These are phyloP conservation scores for Falco naumanni DNA, from an alignment of 2,797 vertebrate genomes.

Conservation along the genomic window DNA sequence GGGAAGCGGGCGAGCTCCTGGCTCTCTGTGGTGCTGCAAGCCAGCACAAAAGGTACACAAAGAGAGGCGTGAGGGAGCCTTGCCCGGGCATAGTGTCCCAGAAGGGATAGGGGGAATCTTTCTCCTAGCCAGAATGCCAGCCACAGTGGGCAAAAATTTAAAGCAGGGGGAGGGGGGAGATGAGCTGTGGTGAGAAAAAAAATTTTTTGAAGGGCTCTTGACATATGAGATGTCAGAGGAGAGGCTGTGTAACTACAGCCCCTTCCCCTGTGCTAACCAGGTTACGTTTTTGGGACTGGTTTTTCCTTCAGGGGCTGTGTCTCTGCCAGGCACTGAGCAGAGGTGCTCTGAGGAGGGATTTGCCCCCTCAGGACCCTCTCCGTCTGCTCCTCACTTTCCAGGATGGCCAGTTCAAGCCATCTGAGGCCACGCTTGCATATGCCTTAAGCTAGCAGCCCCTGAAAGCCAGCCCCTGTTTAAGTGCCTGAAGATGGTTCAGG, in stretches of 20 bases:
- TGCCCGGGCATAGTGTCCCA: accelerated
- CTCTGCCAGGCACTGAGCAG: neutral
- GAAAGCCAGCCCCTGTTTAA: neutral
- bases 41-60: neutral
- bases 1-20: accelerated
- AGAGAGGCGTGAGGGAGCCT: neutral
- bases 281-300: accelerated
- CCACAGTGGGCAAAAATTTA: accelerated
- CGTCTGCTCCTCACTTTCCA: neutral
- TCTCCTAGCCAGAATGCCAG: neutral
- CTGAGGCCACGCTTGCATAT: neutral
- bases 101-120: neutral
- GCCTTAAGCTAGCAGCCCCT: neutral
- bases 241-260: neutral
- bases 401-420: neutral
- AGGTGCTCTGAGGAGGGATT: neutral
- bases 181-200: neutral
- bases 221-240: neutral
- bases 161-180: accelerated
- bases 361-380: neutral
- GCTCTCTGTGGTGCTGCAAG: neutral
- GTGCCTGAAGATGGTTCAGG: accelerated
- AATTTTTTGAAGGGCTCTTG: neutral
- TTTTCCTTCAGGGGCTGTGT: neutral
- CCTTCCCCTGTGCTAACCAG: neutral